Evolutionary conservation across 2,113 vertebrate genomes (phyloP).

Genomic region (Morone chrysops): DNA sequence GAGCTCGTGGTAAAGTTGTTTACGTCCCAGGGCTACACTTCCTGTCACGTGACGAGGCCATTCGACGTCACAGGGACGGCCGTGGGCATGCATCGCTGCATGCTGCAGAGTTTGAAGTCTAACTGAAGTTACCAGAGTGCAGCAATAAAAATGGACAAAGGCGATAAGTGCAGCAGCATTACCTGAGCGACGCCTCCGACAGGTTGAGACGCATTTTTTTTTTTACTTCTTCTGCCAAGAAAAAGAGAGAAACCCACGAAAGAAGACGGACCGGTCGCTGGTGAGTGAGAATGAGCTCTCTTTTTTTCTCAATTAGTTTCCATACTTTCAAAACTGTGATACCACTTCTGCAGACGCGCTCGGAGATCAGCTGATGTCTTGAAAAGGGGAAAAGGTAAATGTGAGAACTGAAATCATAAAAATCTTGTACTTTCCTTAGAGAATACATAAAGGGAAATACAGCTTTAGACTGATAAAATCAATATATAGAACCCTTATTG

Average conservation of each 20-base stretch:
- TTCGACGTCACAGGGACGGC: slow-evolving; percentile 67
- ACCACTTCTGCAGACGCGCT: neutral
- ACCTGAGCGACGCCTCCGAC: slow-evolving; percentile 34
- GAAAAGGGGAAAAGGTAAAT: neutral
- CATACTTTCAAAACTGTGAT: neutral
- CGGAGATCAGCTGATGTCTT: neutral
- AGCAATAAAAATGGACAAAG: slow-evolving; percentile 65
- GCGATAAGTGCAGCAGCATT: slow-evolving; percentile 31
- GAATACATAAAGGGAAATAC: neutral
- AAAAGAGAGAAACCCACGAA: neutral
- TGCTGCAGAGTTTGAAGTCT: slow-evolving; percentile 80
- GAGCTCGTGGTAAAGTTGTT: slow-evolving; percentile 60
- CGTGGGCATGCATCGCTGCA: slow-evolving; percentile 22
- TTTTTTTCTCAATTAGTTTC: neutral
- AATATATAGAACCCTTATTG: neutral
- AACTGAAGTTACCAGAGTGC: slow-evolving; percentile 19
- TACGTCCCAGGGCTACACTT: slow-evolving; percentile 52
- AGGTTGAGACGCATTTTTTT: neutral
- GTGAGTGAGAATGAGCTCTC: slow-evolving; percentile 52
- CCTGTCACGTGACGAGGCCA: slow-evolving; percentile 65
- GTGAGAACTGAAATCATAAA: too few species aligned
- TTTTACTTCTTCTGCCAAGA: neutral
- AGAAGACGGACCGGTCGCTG: neutral
- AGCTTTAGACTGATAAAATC: neutral
- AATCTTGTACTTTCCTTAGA: neutral